Base-by-base conservation (phyloP, 2,113 vertebrate species). In the Strigops habroptila region DNA sequence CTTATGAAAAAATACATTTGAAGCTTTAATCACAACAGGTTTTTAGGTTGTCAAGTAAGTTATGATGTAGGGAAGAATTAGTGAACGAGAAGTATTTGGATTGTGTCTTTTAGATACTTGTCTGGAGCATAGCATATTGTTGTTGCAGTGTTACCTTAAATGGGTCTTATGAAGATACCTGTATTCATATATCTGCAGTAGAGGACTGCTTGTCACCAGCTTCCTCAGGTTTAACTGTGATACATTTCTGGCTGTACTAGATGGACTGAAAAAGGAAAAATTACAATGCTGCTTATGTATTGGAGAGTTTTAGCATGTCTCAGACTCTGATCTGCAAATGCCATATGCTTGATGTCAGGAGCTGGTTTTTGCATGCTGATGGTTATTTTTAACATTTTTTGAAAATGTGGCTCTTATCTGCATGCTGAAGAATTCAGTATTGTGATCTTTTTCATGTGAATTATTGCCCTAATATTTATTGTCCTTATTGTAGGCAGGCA, bases 401-500 rank as follows among this genome's bases (percentile, higher is more conserved):
- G 16, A 75, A 83, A 88, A 12, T 76, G 49, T 89, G 55, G 49
- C 81, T 80, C 30, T 87, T 84, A 49, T 68, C 78, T 96, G 92
- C 85, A 91, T 96, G 71, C 93, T 92, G 73, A 91, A 92, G 79
- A 95, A 64, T 82, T 97, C 82, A n/a, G 16, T 86, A 14, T 79
- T 96, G 64, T 91, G 81, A 91, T 80, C n/a, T 95, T 68, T 81
- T 52, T 39, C 78, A 2, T 78, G 59, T 95, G 94, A 93, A 97
- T 68, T 87, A 44, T 46, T 90, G 41, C 78, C 68, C 93, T 97
- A 96, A 97, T 92, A 82, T 59, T 74, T 97, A 87, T 97, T 95
- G 80, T 97, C 90, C 94, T 97, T 87, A 93, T 97, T 98, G 43
- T 98, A 99, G 99, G 98, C 97, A n/a, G 97, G 98, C 92, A 98